phyloP scores from a whole-genome alignment of 53 echinoderm and acorn worm genomes.

The Stichopus horrens region DNA sequence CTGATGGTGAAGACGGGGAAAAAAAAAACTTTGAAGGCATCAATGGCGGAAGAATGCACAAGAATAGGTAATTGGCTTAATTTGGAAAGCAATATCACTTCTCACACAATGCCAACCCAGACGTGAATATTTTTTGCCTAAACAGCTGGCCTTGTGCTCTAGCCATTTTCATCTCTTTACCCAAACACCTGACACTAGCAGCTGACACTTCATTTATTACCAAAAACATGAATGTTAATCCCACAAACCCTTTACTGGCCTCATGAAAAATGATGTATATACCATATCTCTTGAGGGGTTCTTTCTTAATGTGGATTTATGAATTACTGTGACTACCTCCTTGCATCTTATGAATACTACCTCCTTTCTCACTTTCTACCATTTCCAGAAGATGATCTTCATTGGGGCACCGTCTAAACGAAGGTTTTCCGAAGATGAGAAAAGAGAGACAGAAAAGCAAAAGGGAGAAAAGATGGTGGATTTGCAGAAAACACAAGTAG shows the following conservation, averaged over 20 bases:
- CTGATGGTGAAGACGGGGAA: not conserved
- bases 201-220: constrained; percentile 14
- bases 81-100: constrained; percentile 18
- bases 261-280: constrained; percentile 18
- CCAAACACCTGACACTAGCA: constrained; percentile 14
- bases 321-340: constrained; percentile 2
- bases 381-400: constrained; percentile 14
- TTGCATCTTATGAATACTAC: constrained; percentile 14
- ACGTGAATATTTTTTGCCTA: constrained; percentile 18
- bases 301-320: constrained; percentile 18
- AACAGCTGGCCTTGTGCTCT: constrained; percentile 13
- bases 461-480: not conserved
- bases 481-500: not conserved
- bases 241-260: constrained; percentile 14
- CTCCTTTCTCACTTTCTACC: constrained; percentile 3
- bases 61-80: constrained; percentile 18
- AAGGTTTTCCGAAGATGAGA: not conserved
- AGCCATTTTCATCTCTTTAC: constrained; percentile 14
- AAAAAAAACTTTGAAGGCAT: not conserved
- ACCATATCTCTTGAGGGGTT: constrained; percentile 15
- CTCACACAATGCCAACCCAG: not conserved
- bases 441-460: not conserved
- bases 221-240: constrained; percentile 18
- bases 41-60: not conserved
- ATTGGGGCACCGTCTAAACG: not conserved